Conservation (phyloP, 2,888 invertebrate genomes). For the Rhodophaea formosa region DNA sequence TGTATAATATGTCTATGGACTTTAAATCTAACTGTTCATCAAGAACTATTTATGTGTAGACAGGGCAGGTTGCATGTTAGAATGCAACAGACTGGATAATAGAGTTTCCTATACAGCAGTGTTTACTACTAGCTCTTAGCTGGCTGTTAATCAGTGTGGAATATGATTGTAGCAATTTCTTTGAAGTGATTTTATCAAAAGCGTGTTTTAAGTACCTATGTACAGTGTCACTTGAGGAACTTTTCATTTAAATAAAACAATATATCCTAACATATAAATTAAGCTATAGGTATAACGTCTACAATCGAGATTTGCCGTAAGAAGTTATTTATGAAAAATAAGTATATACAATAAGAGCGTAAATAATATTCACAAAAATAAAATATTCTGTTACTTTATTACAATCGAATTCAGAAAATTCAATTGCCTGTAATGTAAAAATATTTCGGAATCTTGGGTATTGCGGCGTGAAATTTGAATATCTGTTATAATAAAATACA, state of each 20-base stretch:
- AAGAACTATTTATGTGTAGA: neutral
- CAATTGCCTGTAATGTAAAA: neutral
- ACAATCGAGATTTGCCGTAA: too few species aligned
- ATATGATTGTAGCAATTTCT: neutral
- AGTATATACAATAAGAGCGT: neutral
- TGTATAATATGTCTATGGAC: too few species aligned
- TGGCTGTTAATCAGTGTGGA: neutral
- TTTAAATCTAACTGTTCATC: too few species aligned
- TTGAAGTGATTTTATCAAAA: neutral
- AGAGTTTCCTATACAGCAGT: slow-evolving; percentile 47
- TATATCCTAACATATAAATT: too few species aligned
- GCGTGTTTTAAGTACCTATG: too few species aligned
- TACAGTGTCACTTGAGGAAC: too few species aligned
- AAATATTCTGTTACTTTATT: neutral
- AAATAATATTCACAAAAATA: neutral
- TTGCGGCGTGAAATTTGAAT: slow-evolving; percentile 8
- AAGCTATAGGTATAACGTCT: too few species aligned
- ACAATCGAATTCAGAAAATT: neutral
- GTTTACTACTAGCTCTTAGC: neutral
- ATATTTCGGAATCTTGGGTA: neutral
- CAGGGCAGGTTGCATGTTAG: slow-evolving; percentile 34
- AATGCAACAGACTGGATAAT: slow-evolving; percentile 46
- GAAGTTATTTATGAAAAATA: too few species aligned
- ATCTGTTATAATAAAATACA: slow-evolving; percentile 7
- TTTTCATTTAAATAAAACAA: too few species aligned